Evolutionary conservation across 2,888 invertebrate genomes (phyloP).

Genomic region (Chrysina gloriosa): DNA sequence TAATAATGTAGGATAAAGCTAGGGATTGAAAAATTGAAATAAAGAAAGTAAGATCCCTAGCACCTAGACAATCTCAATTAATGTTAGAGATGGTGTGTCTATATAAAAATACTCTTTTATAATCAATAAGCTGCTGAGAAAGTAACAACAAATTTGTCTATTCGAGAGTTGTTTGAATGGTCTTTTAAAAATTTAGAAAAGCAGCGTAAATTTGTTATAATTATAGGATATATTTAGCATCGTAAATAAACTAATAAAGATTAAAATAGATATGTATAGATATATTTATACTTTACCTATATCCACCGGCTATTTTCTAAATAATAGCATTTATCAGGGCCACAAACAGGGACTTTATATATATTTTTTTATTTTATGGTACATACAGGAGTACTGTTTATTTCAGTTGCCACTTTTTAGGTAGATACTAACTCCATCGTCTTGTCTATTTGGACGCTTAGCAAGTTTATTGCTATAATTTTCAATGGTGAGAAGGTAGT

Average conservation of each 20-base stretch:
- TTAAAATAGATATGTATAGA: conserved; percentile 31
- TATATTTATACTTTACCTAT: conserved; percentile 42
- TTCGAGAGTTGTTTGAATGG: too few relatives aligned
- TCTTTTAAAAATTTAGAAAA: conserved; percentile 2
- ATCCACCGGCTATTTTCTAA: conserved; percentile 37
- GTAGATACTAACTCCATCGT: conserved; percentile 36
- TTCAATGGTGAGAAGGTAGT: conserved; percentile 26
- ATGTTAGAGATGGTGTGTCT: background rate
- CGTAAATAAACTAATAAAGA: conserved; percentile 31
- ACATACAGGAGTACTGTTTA: conserved; percentile 23
- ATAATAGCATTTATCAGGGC: conserved; percentile 39
- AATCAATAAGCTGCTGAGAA: conserved; percentile 2
- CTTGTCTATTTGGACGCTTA: conserved; percentile 38
- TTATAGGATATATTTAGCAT: conserved; percentile 26
- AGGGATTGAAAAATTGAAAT: conserved; percentile 7
- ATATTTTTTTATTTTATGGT: conserved; percentile 15
- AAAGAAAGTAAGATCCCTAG: background rate
- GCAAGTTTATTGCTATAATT: conserved; percentile 24
- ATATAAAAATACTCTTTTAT: background rate
- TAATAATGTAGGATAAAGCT: background rate
- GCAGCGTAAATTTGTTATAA: background rate
- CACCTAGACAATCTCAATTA: background rate
- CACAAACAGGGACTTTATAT: conserved; percentile 36
- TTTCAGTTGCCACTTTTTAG: conserved; percentile 38
- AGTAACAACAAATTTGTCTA: background rate